These are phyloP conservation scores for Carcharodon carcharias DNA, from an alignment of 2,797 vertebrate genomes.

Conservation along the genomic window DNA sequence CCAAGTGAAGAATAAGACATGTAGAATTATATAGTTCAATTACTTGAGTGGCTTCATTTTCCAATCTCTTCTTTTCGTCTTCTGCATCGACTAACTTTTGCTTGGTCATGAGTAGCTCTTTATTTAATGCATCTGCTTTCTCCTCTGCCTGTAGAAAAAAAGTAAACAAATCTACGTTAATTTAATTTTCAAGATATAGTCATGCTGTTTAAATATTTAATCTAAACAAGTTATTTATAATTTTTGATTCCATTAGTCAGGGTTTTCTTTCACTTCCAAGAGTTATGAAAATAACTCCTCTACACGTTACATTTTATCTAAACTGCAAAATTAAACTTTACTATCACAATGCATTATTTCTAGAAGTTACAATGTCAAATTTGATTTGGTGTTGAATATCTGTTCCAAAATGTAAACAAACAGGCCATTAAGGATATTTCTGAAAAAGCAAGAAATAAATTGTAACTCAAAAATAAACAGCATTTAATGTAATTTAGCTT, in stretches of 20 bases:
- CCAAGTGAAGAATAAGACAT: neutral
- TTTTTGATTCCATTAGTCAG: neutral
- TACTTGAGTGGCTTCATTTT: conserved; percentile 91
- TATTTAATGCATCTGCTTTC: conserved; percentile 92
- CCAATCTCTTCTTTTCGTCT: conserved; percentile 88
- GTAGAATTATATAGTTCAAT: neutral
- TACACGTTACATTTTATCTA: neutral
- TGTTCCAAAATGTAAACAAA: neutral
- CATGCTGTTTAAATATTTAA: neutral
- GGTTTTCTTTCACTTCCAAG: neutral
- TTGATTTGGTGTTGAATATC: neutral
- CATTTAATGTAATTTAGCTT: neutral
- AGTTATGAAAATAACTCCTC: neutral
- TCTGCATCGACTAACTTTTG: conserved; percentile 95
- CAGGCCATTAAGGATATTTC: neutral
- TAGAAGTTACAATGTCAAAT: neutral
- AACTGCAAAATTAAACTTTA: neutral
- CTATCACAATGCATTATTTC: neutral
- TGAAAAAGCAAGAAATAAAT: neutral
- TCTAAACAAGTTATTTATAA: neutral
- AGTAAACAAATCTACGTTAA: conserved; percentile 37
- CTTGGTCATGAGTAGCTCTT: conserved; percentile 94
- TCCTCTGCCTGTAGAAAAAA: conserved; percentile 75
- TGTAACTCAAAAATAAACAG: neutral
- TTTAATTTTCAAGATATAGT: neutral